Conservation (phyloP, 2,113 vertebrate genomes). For the Gopherus evgoodei region DNA sequence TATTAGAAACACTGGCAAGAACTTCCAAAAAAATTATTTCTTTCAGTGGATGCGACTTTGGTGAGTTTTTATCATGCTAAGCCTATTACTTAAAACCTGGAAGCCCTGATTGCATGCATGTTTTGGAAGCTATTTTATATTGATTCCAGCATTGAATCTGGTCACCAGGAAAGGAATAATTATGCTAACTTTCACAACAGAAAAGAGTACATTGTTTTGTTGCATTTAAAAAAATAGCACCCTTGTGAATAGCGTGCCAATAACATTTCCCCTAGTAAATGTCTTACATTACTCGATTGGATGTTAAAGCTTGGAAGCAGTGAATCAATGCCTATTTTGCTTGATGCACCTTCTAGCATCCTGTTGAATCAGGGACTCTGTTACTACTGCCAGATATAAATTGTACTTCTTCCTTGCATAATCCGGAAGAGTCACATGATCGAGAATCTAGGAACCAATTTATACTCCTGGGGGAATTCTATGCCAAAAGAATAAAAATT, state of each 20-base stretch:
- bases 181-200: neutral
- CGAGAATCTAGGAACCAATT: neutral
- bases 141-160: neutral
- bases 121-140: neutral
- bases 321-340: neutral
- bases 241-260: neutral
- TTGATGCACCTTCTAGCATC: neutral
- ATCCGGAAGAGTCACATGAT: neutral
- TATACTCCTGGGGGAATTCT: too few relatives aligned
- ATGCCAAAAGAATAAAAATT: too few relatives aligned
- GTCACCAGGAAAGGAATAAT: neutral
- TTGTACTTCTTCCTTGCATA: fast-evolving
- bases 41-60: neutral
- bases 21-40: neutral
- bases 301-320: neutral
- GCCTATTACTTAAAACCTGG: neutral
- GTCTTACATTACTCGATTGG: neutral
- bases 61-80: neutral
- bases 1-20: neutral
- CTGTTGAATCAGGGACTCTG: neutral
- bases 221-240: neutral
- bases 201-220: neutral
- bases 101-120: neutral
- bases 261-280: slow-evolving; percentile 59
- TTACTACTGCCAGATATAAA: neutral